Conservation (phyloP, 2,113 vertebrate species). For the Pardalotus punctatus region DNA sequence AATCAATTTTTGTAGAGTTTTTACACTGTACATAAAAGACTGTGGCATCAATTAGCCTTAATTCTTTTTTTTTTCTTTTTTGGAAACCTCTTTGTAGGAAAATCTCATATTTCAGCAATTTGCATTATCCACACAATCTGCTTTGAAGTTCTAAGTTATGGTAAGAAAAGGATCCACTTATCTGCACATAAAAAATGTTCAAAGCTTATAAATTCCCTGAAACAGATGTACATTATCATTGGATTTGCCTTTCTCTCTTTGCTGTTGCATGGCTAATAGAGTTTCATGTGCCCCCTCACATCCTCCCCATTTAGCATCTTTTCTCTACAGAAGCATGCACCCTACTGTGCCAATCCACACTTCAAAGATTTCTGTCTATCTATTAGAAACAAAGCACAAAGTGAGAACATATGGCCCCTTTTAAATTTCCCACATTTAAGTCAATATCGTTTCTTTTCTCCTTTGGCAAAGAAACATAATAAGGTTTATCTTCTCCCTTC, state of each 20-base stretch:
- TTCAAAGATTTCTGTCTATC: constrained; percentile 95
- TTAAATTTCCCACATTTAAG: constrained; percentile 90
- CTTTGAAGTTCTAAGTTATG: constrained; percentile 99
- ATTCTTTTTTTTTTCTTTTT: constrained; percentile 83
- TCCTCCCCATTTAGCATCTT: constrained; percentile 88
- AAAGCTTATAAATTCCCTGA: constrained; percentile 98
- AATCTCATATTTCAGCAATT: constrained; percentile 95
- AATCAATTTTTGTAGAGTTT: constrained; percentile 80
- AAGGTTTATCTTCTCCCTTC: constrained; percentile 73
- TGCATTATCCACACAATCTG: constrained; percentile 97
- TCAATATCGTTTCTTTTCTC: constrained; percentile 83
- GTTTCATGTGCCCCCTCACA: constrained; percentile 85
- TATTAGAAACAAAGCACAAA: constrained; percentile 91
- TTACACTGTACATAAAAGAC: constrained; percentile 87
- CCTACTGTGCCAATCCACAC: constrained; percentile 92
- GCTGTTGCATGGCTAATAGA: constrained; percentile 90
- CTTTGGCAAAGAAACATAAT: constrained; percentile 76
- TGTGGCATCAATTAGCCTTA: constrained; percentile 89
- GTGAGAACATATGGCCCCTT: constrained; percentile 86
- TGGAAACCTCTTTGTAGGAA: constrained; percentile 86
- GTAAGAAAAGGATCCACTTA: constrained; percentile 96
- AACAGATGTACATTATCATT: constrained; percentile 99
- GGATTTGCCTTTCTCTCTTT: constrained; percentile 89
- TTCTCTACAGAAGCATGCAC: constrained; percentile 86
- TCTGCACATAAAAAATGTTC: constrained; percentile 96